phyloP scores from a whole-genome alignment of 1,140 invertebrate genomes.

The Aphaenogaster rudis region DNA sequence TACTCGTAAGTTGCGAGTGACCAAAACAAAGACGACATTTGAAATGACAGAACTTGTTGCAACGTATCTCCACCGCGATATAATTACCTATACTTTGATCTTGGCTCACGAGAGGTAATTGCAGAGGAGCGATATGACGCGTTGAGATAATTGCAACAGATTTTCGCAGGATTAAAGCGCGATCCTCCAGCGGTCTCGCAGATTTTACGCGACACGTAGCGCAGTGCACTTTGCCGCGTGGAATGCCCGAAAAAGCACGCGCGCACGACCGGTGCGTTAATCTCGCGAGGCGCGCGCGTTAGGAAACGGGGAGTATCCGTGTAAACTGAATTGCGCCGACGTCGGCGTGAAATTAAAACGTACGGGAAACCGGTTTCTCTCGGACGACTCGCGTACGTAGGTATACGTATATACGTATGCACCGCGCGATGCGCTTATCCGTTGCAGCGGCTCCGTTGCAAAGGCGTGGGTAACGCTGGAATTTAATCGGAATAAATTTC shows the following conservation, averaged over 20 bases:
- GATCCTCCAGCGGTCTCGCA: not conserved
- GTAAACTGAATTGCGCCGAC: conserved; percentile 85
- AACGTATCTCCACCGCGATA: conserved; percentile 19
- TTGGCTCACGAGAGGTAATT: conserved; percentile 14
- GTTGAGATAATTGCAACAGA: conserved; percentile 8
- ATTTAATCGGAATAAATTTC: conserved; percentile 75
- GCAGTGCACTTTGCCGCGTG: conserved; percentile 53
- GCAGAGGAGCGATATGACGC: conserved; percentile 16
- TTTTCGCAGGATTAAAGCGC: not conserved
- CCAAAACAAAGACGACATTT: not conserved
- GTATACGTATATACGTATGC: conserved; percentile 27
- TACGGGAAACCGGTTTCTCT: conserved; percentile 85
- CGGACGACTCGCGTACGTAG: conserved; percentile 64
- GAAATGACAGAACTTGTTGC: conserved; percentile 11
- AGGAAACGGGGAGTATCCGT: conserved; percentile 83
- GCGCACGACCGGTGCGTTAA: conserved; percentile 56
- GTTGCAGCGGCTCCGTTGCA: conserved; percentile 43
- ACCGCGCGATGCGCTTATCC: conserved; percentile 55
- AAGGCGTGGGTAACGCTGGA: conserved; percentile 60
- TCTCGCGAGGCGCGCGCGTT: conserved; percentile 70
- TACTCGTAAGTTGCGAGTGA: not conserved
- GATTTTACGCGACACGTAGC: conserved; percentile 56
- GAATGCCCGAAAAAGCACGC: conserved; percentile 60
- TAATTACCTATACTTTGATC: conserved; percentile 33
- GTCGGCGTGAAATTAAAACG: conserved; percentile 86